Evolutionary conservation across 2,888 invertebrate genomes (phyloP).

Genomic region (Macrophya alboannulata): DNA sequence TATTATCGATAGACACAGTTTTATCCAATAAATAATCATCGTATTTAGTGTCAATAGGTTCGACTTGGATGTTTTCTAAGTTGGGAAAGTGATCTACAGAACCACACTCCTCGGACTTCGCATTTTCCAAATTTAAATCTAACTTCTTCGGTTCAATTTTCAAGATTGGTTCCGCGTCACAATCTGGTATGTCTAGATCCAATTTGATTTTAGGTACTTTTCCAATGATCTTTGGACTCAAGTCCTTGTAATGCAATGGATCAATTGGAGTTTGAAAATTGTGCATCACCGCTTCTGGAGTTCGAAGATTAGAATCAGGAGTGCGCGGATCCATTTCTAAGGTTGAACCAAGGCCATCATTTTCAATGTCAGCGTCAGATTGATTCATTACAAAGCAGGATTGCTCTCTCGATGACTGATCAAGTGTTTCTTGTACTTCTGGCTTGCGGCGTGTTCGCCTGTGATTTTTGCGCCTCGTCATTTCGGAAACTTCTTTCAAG

Average conservation of each 20-base stretch:
- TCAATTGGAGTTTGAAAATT: slow-evolving; percentile 60
- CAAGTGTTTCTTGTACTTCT: slow-evolving; percentile 34
- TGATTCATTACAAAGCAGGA: slow-evolving; percentile 48
- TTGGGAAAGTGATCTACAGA: not conserved
- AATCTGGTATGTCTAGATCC: slow-evolving; percentile 68
- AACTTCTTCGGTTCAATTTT: slow-evolving; percentile 26
- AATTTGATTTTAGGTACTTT: slow-evolving; percentile 63
- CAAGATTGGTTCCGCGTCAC: slow-evolving; percentile 58
- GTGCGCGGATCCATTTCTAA: slow-evolving; percentile 55
- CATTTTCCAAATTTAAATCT: slow-evolving; percentile 21
- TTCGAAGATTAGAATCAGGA: slow-evolving; percentile 58
- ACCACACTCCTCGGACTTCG: not conserved
- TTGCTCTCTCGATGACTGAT: slow-evolving; percentile 52
- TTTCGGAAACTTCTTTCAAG: slow-evolving; percentile 37
- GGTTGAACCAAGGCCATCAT: slow-evolving; percentile 45
- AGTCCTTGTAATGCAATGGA: slow-evolving; percentile 62
- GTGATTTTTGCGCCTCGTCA: slow-evolving; percentile 60
- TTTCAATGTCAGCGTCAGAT: slow-evolving; percentile 32
- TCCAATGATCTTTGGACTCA: slow-evolving; percentile 68
- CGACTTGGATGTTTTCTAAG: slow-evolving; percentile 6
- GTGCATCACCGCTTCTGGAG: slow-evolving; percentile 68
- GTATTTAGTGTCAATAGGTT: not conserved
- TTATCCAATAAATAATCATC: slow-evolving; percentile 42
- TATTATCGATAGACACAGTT: slow-evolving; percentile 30
- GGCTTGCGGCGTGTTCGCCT: slow-evolving; percentile 58